A percentile compares a stretch with the other conserved stretches of the same genome.
Evolutionary conservation across 2,888 invertebrate genomes (phyloP).

Genomic region (Hemicrepidius hirtus): DNA sequence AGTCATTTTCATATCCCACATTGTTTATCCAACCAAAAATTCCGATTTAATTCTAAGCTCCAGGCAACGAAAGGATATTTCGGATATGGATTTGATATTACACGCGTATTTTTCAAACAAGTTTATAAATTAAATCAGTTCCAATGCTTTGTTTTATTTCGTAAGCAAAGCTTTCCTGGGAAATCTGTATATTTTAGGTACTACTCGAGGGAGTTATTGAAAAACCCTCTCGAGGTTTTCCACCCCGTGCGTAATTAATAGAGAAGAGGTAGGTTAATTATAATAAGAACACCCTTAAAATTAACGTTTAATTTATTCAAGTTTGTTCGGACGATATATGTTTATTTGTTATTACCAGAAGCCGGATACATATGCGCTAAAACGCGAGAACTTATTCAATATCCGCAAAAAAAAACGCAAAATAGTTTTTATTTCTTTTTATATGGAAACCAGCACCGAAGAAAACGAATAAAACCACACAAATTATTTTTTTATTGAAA

Average conservation of each 20-base stretch:
- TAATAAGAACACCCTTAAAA: neutral
- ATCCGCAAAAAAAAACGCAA: no score
- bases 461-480: no score
- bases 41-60: neutral
- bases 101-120: neutral
- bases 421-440: no score
- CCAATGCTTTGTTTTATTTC: neutral
- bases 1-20: neutral
- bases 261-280: neutral
- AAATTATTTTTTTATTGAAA: no score
- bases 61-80: neutral
- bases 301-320: neutral
- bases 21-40: constrained; percentile 7
- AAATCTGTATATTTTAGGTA: no score
- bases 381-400: no score
- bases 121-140: constrained; percentile 1
- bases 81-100: neutral
- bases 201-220: neutral
- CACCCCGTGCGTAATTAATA: neutral
- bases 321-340: no score
- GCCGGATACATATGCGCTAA: no score
- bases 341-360: no score
- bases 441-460: no score
- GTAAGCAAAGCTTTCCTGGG: neutral
- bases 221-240: neutral